These are phyloP conservation scores for Sisyra terminalis DNA, from an alignment of 2,888 invertebrate genomes.

Conservation along the genomic window DNA sequence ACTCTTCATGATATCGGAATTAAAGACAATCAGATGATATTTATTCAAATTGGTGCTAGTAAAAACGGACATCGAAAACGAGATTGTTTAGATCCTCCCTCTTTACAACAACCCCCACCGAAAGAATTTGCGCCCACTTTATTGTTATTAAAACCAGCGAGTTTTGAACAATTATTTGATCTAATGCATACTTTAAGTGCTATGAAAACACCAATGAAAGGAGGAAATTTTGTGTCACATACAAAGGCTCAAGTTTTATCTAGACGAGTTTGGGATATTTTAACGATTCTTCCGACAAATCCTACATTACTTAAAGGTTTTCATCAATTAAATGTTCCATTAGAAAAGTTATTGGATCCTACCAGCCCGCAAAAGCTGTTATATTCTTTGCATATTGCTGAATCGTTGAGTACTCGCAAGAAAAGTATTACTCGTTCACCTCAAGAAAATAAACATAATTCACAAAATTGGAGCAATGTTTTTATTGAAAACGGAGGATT, in stretches of 20 bases:
- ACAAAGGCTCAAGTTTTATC: constrained; percentile 82
- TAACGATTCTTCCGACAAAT: constrained; percentile 81
- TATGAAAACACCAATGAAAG: constrained; percentile 62
- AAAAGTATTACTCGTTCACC: constrained; percentile 12
- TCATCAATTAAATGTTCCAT: constrained; percentile 52
- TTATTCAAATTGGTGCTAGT: constrained; percentile 75
- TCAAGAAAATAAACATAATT: constrained; percentile 17
- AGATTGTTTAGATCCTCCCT: constrained; percentile 67
- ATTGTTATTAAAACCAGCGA: constrained; percentile 64
- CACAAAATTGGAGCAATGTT: constrained; percentile 47
- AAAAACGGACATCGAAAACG: constrained; percentile 34
- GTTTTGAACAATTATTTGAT: constrained; percentile 81
- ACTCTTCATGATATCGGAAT: constrained; percentile 82
- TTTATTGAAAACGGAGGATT: constrained; percentile 81
- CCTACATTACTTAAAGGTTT: constrained; percentile 73
- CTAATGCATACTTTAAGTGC: constrained; percentile 81
- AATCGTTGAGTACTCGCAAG: constrained; percentile 35
- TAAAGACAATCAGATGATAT: constrained; percentile 87
- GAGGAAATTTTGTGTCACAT: constrained; percentile 53
- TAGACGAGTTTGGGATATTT: constrained; percentile 85
- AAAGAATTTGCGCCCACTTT: constrained; percentile 74
- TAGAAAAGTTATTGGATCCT: constrained; percentile 68
- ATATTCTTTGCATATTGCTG: constrained; percentile 87
- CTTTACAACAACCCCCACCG: constrained; percentile 73
- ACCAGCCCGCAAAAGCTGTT: constrained; percentile 85